Percentiles rank a stretch among this genome's conserved stretches.
phyloP scores from a whole-genome alignment of 2,888 invertebrate genomes.

The Harpalus rubripes region DNA sequence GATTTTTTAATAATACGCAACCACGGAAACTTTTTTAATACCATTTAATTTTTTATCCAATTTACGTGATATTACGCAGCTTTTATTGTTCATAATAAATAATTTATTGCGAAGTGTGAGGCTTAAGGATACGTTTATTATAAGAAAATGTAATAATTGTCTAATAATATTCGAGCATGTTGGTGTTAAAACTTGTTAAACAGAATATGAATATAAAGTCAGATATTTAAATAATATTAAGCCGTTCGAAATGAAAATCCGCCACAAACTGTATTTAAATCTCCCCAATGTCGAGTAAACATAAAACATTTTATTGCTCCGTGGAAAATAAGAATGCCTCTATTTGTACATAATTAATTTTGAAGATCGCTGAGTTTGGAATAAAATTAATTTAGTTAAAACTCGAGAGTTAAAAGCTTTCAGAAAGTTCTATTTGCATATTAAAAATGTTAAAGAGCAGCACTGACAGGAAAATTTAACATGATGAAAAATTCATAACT shows the following conservation, averaged over 20 bases:
- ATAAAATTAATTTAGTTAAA: slow-evolving; percentile 35
- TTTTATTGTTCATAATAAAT: no score
- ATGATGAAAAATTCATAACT: slow-evolving; percentile 37
- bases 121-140: no score
- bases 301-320: slow-evolving; percentile 48
- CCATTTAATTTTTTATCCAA: no score
- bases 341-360: slow-evolving; percentile 46
- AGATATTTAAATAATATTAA: slow-evolving; percentile 24
- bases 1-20: no score
- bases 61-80: no score
- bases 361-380: slow-evolving; percentile 35
- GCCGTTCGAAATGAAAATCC: slow-evolving; percentile 18
- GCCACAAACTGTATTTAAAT: slow-evolving; percentile 32
- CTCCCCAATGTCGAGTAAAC: slow-evolving; percentile 12
- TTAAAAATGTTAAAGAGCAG: slow-evolving; percentile 37
- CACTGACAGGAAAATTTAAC: slow-evolving; percentile 14
- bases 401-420: slow-evolving; percentile 16
- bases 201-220: slow-evolving; percentile 25
- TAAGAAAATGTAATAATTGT: not conserved
- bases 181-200: slow-evolving; percentile 6
- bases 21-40: no score
- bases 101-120: no score
- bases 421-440: slow-evolving; percentile 34
- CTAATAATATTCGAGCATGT: not conserved
- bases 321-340: slow-evolving; percentile 18